phyloP scores from a whole-genome alignment of 2,888 invertebrate genomes.

The Cybosia mesomella region DNA sequence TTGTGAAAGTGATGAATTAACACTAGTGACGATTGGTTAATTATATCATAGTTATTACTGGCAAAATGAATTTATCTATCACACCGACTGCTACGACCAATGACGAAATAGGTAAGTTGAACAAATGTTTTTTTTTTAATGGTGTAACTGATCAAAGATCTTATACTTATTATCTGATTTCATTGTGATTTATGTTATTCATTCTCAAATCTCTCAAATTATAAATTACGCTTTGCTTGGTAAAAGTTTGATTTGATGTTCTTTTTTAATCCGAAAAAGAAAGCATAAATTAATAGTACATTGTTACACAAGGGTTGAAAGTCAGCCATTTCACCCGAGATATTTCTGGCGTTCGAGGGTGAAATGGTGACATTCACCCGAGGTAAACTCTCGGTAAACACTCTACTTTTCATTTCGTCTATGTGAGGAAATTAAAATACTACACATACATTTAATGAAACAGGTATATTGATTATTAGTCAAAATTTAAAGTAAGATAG shows the following conservation, averaged over 20 bases:
- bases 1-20: constrained; percentile 56
- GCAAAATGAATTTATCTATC: constrained; percentile 73
- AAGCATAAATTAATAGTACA: too few relatives aligned
- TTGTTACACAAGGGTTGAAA: too few relatives aligned
- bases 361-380: too few relatives aligned
- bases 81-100: constrained; percentile 63
- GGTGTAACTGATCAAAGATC: neutral
- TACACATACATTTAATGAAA: too few relatives aligned
- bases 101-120: constrained; percentile 78
- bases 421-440: too few relatives aligned
- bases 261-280: too few relatives aligned
- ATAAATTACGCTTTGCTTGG: neutral
- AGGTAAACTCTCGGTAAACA: too few relatives aligned
- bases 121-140: constrained; percentile 15
- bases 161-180: constrained; percentile 1
- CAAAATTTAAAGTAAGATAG: too few relatives aligned
- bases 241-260: neutral
- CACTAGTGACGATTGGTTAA: constrained; percentile 29
- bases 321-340: too few relatives aligned
- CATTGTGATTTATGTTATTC: neutral
- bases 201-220: neutral
- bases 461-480: too few relatives aligned
- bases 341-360: too few relatives aligned
- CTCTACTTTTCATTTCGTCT: too few relatives aligned
- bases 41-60: constrained; percentile 48